Conservation (phyloP, 2,113 vertebrate genomes). For the Recurvirostra avosetta region DNA sequence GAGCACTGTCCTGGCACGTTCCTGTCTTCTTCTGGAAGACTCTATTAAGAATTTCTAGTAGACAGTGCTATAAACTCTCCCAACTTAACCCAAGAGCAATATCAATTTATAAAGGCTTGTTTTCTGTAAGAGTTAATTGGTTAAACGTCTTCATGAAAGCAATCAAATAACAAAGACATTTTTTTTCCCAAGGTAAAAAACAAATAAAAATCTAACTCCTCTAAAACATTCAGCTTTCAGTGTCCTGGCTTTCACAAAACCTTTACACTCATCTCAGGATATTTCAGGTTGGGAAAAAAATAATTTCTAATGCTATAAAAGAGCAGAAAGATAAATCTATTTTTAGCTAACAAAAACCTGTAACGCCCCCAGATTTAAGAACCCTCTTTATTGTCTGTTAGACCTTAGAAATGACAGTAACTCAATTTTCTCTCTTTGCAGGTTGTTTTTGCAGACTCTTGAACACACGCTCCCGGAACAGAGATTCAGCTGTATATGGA, state of each 20-base stretch:
- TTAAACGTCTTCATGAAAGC: background rate
- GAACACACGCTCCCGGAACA: background rate
- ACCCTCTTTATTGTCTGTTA: background rate
- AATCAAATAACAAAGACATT: background rate
- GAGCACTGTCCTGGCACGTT: background rate
- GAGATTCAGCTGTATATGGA: background rate
- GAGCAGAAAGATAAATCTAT: background rate
- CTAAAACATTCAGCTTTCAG: background rate
- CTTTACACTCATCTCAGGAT: background rate
- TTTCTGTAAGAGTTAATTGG: background rate
- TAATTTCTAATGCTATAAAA: background rate
- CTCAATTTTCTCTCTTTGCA: background rate
- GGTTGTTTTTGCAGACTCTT: background rate
- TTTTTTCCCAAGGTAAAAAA: background rate
- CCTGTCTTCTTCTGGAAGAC: background rate
- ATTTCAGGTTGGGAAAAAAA: background rate
- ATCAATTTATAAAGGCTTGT: background rate
- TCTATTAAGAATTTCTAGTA: background rate
- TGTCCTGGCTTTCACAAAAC: background rate
- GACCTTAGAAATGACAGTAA: background rate
- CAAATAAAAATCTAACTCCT: background rate
- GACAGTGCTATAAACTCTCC: background rate
- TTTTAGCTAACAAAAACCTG: background rate
- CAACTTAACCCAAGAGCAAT: background rate
- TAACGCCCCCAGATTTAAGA: background rate